A percentile compares a stretch with the other conserved stretches of the same genome.
Conservation (phyloP, 2,113 vertebrate species). For the Balaeniceps rex region DNA sequence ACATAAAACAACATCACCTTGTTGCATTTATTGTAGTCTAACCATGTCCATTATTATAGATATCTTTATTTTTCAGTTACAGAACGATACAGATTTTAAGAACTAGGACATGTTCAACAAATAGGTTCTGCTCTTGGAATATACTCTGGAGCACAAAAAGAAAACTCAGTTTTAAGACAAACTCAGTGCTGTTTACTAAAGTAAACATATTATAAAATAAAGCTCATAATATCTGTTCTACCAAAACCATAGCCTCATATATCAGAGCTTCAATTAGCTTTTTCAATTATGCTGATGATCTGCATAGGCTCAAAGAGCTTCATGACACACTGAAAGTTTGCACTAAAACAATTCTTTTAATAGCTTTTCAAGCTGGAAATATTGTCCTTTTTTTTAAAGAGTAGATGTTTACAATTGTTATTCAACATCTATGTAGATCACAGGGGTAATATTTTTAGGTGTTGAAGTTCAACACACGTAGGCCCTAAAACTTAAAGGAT, state of each 20-base stretch:
- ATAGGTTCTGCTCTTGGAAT: background rate
- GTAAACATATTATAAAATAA: background rate
- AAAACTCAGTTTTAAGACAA: background rate
- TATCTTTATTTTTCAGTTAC: background rate
- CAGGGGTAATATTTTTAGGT: background rate
- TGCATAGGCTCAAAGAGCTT: background rate
- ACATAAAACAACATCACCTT: background rate
- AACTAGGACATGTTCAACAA: background rate
- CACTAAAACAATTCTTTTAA: background rate
- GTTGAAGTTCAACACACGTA: background rate
- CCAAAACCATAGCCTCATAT: background rate
- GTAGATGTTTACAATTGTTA: background rate
- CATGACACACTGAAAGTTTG: background rate
- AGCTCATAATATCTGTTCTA: background rate
- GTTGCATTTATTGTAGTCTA: background rate
- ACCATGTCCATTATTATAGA: background rate
- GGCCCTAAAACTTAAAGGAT: background rate
- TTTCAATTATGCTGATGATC: background rate
- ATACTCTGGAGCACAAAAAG: background rate
- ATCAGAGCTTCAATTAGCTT: background rate
- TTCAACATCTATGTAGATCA: background rate
- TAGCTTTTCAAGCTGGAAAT: background rate
- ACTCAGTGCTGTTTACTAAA: background rate
- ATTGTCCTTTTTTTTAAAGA: background rate
- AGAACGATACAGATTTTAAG: background rate